These are phyloP conservation scores for Psophia crepitans DNA, from an alignment of 2,113 vertebrate species.

Conservation along the genomic window DNA sequence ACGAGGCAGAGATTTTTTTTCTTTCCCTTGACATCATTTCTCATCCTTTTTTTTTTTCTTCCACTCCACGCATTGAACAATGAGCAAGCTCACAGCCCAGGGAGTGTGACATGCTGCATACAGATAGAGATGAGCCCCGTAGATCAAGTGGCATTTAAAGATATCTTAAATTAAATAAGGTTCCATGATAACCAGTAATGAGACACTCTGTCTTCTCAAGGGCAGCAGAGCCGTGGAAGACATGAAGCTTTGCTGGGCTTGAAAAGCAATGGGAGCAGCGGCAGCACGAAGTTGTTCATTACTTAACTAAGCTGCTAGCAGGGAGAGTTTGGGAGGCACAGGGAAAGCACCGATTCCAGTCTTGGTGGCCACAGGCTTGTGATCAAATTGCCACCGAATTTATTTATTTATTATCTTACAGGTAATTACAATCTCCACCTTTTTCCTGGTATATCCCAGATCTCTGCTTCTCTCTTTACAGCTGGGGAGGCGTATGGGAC, in stretches of 20 bases:
- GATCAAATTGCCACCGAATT: neutral
- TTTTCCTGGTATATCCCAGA: neutral
- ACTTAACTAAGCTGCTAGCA: neutral
- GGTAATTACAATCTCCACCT: neutral
- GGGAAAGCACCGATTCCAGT: neutral
- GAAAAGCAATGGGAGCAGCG: neutral
- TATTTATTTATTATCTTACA: neutral
- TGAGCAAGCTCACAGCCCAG: neutral
- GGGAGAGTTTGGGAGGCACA: neutral
- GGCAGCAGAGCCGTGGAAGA: neutral
- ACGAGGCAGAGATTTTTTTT: neutral
- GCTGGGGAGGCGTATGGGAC: neutral
- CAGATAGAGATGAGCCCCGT: neutral
- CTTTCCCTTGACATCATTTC: neutral
- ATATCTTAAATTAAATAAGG: conserved; percentile 39
- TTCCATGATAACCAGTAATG: conserved; percentile 18
- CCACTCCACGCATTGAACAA: neutral
- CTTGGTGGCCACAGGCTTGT: neutral
- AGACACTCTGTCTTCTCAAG: conserved; percentile 26
- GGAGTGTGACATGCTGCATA: neutral
- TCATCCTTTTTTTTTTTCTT: neutral
- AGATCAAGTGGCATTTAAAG: conserved; percentile 42
- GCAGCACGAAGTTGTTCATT: neutral
- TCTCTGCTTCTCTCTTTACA: neutral
- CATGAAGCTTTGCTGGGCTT: neutral